Evolutionary conservation across 2,797 vertebrate species (phyloP), one percentile per base, ranked within the genome.

Genomic region (Melanitta fusca): DNA sequence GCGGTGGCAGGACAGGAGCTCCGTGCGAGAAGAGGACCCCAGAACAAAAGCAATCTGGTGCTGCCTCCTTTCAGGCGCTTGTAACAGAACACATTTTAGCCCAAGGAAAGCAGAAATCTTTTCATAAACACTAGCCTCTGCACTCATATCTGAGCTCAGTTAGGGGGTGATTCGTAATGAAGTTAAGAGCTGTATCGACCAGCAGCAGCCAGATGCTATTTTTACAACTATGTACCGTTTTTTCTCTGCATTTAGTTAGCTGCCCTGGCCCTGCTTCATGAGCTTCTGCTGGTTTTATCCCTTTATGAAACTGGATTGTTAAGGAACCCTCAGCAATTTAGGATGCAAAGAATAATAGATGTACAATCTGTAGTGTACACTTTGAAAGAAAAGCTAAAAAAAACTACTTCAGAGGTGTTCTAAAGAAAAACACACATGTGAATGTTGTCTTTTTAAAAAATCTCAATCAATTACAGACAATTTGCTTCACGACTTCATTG

Each of bases 91-190:
- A 3, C 58, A 14, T 10, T n/a, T 43, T 12, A n/a, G 30, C 15
- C 8, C 41, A 41, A 1, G 3, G 41, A 30, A 32, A 54, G 56
- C n/a, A 78, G 51, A 61, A 15, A 43, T 13, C 4, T 2, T 32
- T 30, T 25, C 49, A 7, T 24, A 1, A 7, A 1, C 2, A 15
- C 20, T 27, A 47, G 11, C 51, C 22, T 5, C 2, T 0, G 2
- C 5, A 8, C 43, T 85, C 15, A 1, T 2, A 6, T 17, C 20
- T 11, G 36, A 65, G 2, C 34, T 32, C 9, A 22, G 19, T 11
- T 1, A 28, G 21, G 58, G 57, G 8, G 43, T 4, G 3, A 10
- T 2, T 36, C 11, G 13, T 6, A 11, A 20, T 3, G 1, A 27
- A 56, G 13, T 21, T 15, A 11, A 32, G 36, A 56, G 11, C 25